A percentile compares a stretch with the other conserved stretches of the same genome.
These are phyloP conservation scores for Cladopsammia gracilis DNA, from an alignment of 64 coral and sea anemone species.

Conservation along the genomic window DNA sequence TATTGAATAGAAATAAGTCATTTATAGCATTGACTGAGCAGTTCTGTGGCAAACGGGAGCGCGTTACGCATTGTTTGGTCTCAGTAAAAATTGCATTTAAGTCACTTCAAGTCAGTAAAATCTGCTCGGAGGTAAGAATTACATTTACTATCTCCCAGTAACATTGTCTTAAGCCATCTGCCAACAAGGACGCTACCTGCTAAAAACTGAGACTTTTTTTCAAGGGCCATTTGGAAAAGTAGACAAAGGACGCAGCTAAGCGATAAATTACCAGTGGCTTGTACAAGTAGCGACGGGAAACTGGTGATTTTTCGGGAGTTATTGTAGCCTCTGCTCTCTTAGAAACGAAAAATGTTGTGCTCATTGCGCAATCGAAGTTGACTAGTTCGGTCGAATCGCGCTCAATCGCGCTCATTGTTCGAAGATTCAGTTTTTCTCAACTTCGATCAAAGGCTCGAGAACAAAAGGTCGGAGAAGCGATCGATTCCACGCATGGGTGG, in stretches of 20 bases:
- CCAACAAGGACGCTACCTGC: conserved; percentile 7
- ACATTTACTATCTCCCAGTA: neutral
- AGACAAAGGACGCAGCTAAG: conserved; percentile 42
- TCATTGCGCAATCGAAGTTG: neutral
- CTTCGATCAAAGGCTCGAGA: neutral
- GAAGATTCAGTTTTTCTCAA: conserved; percentile 1
- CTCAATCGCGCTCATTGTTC: neutral
- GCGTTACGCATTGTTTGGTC: neutral
- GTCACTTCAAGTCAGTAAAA: neutral
- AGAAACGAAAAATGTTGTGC: neutral
- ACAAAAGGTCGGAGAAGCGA: conserved; percentile 5
- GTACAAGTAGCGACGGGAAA: neutral
- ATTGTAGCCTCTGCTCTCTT: neutral
- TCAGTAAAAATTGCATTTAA: too few relatives aligned
- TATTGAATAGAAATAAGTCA: neutral
- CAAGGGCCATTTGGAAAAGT: neutral
- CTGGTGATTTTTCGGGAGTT: conserved; percentile 6
- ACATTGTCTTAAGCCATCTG: neutral
- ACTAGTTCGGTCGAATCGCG: neutral
- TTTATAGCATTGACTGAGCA: neutral
- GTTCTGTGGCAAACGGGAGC: neutral
- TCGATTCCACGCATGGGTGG: conserved; percentile 32
- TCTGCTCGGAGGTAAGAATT: neutral
- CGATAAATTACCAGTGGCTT: conserved; percentile 22
- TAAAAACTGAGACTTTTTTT: neutral